Conservation (phyloP, 92 coral and sea anemone species). For the Epizoanthus rinbou region DNA sequence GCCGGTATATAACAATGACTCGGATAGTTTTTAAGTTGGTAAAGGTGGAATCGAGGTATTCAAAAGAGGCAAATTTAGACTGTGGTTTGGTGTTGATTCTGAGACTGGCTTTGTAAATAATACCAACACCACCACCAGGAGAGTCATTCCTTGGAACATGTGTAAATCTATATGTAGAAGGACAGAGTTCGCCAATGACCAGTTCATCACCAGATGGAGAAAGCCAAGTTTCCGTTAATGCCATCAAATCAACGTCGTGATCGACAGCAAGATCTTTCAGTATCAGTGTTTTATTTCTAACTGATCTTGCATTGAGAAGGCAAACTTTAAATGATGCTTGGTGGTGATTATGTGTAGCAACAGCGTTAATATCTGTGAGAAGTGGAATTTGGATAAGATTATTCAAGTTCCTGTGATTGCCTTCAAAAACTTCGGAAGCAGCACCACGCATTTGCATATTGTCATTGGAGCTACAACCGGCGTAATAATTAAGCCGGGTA, state of each 20-base stretch:
- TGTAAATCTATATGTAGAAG: constrained; percentile 8
- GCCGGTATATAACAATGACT: too few relatives aligned
- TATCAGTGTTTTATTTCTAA: not conserved
- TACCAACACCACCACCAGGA: not conserved
- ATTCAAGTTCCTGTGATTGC: too few relatives aligned
- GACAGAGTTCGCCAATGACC: constrained; percentile 13
- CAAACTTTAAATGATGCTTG: constrained; percentile 8
- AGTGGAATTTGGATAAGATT: not conserved
- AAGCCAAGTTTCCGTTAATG: not conserved
- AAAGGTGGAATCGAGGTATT: too few relatives aligned
- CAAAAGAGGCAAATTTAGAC: too few relatives aligned
- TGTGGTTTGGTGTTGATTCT: too few relatives aligned
- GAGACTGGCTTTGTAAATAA: too few relatives aligned
- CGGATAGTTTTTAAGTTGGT: too few relatives aligned
- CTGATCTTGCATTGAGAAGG: constrained; percentile 6
- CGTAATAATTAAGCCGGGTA: too few relatives aligned
- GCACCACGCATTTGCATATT: too few relatives aligned
- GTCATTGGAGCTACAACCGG: too few relatives aligned
- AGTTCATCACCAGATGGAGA: constrained; percentile 7
- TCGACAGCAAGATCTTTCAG: constrained; percentile 10
- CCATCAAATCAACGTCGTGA: constrained; percentile 12
- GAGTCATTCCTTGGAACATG: not conserved
- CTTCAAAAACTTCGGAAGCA: too few relatives aligned
- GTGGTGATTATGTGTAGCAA: constrained; percentile 12
- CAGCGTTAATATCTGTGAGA: not conserved